These are phyloP conservation scores for Tetraodon nigroviridis DNA, from an alignment of 2,113 vertebrate species.

Conservation along the genomic window DNA sequence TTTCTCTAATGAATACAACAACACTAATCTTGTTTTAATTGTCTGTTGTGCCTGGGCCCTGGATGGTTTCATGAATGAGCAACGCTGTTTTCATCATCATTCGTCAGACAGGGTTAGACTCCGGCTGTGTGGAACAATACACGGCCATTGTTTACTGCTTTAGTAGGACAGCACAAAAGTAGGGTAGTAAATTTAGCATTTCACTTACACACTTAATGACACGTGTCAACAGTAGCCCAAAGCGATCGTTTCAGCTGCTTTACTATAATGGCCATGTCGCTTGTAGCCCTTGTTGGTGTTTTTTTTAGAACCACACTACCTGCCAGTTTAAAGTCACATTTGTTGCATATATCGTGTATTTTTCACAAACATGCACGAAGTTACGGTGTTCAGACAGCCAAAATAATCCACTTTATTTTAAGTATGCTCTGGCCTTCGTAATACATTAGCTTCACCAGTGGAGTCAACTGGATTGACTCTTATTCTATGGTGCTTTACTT, in stretches of 20 bases:
- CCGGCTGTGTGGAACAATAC: too few relatives aligned
- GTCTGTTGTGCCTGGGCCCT: too few relatives aligned
- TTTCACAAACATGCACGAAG: not conserved
- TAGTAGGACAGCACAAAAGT: too few relatives aligned
- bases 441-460: not conserved
- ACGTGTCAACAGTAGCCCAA: not conserved
- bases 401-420: not conserved
- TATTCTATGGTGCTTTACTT: not conserved
- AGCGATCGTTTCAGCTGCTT: not conserved
- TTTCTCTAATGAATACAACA: too few relatives aligned
- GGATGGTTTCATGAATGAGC: too few relatives aligned
- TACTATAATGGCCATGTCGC: not conserved
- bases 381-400: not conserved
- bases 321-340: not conserved
- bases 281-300: not conserved
- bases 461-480: not conserved
- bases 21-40: too few relatives aligned
- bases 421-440: not conserved
- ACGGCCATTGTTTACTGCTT: too few relatives aligned
- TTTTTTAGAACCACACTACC: not conserved
- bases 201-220: conserved; percentile 2
- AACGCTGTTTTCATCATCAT: too few relatives aligned
- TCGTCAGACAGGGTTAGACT: too few relatives aligned
- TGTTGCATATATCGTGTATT: not conserved
- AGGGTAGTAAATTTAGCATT: too few relatives aligned